Evolutionary conservation across 2,113 vertebrate species (phyloP).

Genomic region (Canis aureus): DNA sequence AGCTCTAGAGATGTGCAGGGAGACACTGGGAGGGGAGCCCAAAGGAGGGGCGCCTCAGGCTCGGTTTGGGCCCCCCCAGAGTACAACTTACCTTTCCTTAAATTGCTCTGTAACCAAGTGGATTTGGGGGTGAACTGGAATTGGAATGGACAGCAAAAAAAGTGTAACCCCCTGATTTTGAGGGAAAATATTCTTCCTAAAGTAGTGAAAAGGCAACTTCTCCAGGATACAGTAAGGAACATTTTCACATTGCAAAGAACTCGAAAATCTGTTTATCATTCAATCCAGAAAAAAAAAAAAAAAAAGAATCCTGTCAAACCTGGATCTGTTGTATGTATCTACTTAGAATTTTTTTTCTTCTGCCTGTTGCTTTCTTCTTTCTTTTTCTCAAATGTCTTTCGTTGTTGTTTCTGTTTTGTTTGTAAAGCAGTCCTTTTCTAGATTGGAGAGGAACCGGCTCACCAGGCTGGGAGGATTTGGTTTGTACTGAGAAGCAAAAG

Average conservation of each 20-base stretch:
- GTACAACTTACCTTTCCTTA: not conserved
- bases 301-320: not conserved
- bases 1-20: not conserved
- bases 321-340: not conserved
- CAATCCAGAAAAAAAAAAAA: not conserved
- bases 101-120: not conserved
- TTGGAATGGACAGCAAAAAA: not conserved
- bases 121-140: not conserved
- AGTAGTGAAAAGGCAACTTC: not conserved
- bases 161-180: not conserved
- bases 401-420: not conserved
- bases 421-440: slow-evolving; percentile 41
- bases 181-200: slow-evolving; percentile 11
- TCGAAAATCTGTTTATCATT: not conserved
- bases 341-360: not conserved
- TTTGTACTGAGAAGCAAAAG: slow-evolving; percentile 26
- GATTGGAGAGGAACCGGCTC: not conserved
- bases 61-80: not conserved
- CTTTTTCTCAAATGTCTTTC: not conserved
- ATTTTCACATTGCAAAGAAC: slow-evolving; percentile 11
- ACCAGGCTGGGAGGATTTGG: not conserved
- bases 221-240: not conserved
- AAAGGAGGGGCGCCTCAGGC: not conserved
- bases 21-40: not conserved
- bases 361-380: not conserved